phyloP scores from a whole-genome alignment of 2,888 invertebrate genomes.

The Mythimna vitellina region DNA sequence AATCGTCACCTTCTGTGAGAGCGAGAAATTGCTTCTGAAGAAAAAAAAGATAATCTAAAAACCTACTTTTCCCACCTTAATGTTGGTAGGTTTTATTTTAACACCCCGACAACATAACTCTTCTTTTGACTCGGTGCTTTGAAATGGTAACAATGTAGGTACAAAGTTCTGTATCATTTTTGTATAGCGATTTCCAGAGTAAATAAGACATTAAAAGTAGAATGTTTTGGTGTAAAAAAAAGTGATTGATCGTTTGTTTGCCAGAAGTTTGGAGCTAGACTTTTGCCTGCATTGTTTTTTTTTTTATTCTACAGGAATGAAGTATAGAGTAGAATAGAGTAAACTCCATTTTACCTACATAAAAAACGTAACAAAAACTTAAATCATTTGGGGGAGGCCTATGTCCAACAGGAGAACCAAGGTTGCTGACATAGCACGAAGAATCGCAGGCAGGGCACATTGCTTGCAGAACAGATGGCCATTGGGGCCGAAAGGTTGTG shows the following conservation, averaged over 20 bases:
- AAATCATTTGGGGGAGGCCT: too few species aligned
- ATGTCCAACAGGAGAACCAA: too few species aligned
- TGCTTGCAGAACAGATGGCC: too few species aligned
- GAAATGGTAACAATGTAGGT: constrained; percentile 32
- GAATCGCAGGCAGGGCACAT: too few species aligned
- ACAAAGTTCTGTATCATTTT: constrained; percentile 17
- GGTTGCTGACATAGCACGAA: too few species aligned
- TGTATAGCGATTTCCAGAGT: constrained; percentile 21
- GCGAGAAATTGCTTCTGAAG: constrained; percentile 31
- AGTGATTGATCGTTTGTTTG: constrained; percentile 39
- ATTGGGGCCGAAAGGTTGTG: too few species aligned
- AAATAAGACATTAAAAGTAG: constrained; percentile 30
- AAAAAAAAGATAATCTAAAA: constrained; percentile 16
- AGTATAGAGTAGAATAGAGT: too few species aligned
- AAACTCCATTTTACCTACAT: too few species aligned
- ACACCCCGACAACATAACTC: constrained; percentile 46
- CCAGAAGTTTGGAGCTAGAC: too few species aligned
- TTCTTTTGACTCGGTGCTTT: constrained; percentile 43
- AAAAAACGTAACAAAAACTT: too few species aligned
- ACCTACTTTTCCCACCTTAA: constrained; percentile 25
- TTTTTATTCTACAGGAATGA: too few species aligned
- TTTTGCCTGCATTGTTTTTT: too few species aligned
- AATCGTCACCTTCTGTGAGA: constrained; percentile 9
- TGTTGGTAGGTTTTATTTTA: constrained; percentile 45
- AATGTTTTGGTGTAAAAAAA: constrained; percentile 6